Percentiles rank a stretch among this genome's conserved stretches.
phyloP scores from a whole-genome alignment of 2,113 vertebrate genomes.

The Aspiorhynchus laticeps region DNA sequence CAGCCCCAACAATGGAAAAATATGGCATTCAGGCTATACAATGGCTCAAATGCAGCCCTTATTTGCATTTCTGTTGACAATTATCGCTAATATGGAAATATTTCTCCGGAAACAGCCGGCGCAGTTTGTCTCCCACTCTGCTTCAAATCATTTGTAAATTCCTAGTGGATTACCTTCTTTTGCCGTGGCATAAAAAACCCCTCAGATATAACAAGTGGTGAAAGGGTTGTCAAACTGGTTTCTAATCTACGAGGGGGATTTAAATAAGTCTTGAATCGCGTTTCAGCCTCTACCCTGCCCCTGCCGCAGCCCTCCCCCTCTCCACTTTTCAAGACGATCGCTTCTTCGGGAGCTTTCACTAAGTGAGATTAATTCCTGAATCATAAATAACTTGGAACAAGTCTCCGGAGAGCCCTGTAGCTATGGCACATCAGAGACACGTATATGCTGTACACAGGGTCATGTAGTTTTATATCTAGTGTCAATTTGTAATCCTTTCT shows the following conservation, averaged over 20 bases:
- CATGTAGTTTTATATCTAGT: conserved; percentile 45
- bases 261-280: conserved; percentile 75
- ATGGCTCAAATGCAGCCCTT: conserved; percentile 63
- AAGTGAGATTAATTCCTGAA: conserved; percentile 79
- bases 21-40: conserved; percentile 64
- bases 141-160: conserved; percentile 74
- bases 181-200: conserved; percentile 67
- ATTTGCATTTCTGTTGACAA: conserved; percentile 69
- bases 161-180: conserved; percentile 75
- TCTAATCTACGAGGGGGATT: conserved; percentile 81
- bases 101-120: conserved; percentile 47
- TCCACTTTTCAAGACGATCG: conserved; percentile 72
- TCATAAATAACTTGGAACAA: conserved; percentile 77
- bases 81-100: conserved; percentile 59
- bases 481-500: conserved; percentile 62
- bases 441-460: conserved; percentile 55
- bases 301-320: conserved; percentile 56
- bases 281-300: conserved; percentile 26
- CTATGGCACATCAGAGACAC: conserved; percentile 56
- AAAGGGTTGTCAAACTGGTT: conserved; percentile 76
- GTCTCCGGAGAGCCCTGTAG: conserved; percentile 63
- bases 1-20: conserved; percentile 66
- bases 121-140: conserved; percentile 59
- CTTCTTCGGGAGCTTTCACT: conserved; percentile 67
- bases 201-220: conserved; percentile 70